These are phyloP conservation scores for Galeopterus variegatus DNA, from an alignment of 2,113 vertebrate genomes.

Conservation along the genomic window DNA sequence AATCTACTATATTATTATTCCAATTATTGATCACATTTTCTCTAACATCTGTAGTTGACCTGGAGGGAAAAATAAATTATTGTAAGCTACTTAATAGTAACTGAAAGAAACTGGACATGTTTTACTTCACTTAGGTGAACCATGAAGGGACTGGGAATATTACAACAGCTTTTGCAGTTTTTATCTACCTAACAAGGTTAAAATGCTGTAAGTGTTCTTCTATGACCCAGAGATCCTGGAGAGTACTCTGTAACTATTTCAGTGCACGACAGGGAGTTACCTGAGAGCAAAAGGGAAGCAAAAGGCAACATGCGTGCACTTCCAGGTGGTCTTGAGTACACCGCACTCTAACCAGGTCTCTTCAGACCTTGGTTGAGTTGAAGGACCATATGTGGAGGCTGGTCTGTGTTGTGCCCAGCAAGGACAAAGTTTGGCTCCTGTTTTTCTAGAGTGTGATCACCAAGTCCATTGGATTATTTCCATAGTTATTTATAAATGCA, in stretches of 20 bases:
- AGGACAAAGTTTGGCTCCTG: background rate
- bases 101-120: background rate
- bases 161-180: background rate
- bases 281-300: background rate
- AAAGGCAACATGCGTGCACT: background rate
- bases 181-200: background rate
- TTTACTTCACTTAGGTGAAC: background rate
- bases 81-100: background rate
- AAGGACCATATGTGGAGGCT: background rate
- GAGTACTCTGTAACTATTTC: background rate
- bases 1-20: background rate
- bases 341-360: background rate
- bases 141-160: background rate
- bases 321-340: background rate
- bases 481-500: background rate
- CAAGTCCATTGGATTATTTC: constrained; percentile 21
- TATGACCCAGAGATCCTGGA: background rate
- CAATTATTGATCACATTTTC: background rate
- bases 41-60: background rate
- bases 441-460: background rate
- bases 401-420: background rate
- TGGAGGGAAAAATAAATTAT: background rate
- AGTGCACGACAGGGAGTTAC: background rate
- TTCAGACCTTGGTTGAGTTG: background rate
- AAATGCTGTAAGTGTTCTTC: background rate